Evolutionary conservation across 2,113 vertebrate genomes (phyloP).

Genomic region (Recurvirostra avosetta): DNA sequence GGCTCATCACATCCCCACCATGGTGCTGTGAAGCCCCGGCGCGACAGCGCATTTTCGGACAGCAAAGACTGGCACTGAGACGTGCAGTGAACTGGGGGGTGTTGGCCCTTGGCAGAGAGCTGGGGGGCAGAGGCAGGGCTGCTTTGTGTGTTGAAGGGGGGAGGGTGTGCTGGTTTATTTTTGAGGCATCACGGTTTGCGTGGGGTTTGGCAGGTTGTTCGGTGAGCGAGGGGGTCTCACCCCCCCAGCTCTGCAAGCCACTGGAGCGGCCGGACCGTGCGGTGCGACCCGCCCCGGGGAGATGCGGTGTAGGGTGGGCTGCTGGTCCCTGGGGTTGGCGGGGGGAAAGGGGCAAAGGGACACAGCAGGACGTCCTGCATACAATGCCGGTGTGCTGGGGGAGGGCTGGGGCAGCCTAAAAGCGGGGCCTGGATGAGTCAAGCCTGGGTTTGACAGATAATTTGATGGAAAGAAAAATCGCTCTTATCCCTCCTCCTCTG

Average conservation of each 20-base stretch:
- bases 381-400: not conserved
- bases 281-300: not conserved
- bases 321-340: not conserved
- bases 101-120: not conserved
- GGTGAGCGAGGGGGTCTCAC: not conserved
- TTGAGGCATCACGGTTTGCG: accelerated
- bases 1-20: slow-evolving; percentile 89
- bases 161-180: not conserved
- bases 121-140: not conserved
- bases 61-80: not conserved
- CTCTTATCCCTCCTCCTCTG: not conserved
- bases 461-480: not conserved
- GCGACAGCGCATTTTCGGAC: not conserved
- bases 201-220: accelerated
- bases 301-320: not conserved
- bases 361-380: accelerated
- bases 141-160: not conserved
- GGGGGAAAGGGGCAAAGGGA: not conserved
- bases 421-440: not conserved
- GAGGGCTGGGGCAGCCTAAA: not conserved
- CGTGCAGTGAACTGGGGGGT: not conserved
- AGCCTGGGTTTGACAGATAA: not conserved
- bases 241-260: not conserved
- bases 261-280: accelerated
- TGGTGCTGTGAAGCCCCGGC: slow-evolving; percentile 85